Evolutionary conservation across 2,797 vertebrate genomes (phyloP), one percentile per base, ranked within the genome.

Genomic region (Perodicticus potto): DNA sequence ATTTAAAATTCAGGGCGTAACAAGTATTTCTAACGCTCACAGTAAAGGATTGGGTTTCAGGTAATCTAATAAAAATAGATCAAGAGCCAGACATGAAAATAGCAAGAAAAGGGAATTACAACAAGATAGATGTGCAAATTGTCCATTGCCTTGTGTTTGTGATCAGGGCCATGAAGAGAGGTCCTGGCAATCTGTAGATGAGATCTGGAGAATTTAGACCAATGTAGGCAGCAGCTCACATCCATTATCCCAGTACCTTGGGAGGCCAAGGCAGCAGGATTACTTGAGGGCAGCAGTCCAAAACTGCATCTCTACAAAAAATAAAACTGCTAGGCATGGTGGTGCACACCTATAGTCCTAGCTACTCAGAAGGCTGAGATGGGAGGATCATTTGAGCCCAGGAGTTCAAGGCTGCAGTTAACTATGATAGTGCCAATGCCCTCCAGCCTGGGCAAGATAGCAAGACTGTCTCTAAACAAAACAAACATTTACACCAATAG

Each of bases 1-100:
- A 82, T n/a, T 20, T 87, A 89, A 86, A 93, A 86, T 83, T 65
- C 9, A 49, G 11, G 86, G 61, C 95, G 43, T 57, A 55, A 20
- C 55, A 65, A 65, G 3, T 88, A 57, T 37, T 88, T 40, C 65
- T 93, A 86, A 61, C 19, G 5, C 23, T 93, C 69, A 88, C 0
- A 53, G 59, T 93, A 61, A 95, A 80, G 72, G 19, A 43, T 95
- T 2, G 49, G 32, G 53, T 84, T 80, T 83, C 34, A 87, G 45
- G 25, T 93, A 67, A 53, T 53, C 14, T 53, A 53, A 89, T 77
- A 37, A 89, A 84, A 23, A n/a, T 43, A 87, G 25, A 34, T 22
- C 13, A 20, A 81, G 92, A 74, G 8, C 40, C 57, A 84, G 23
- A 87, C 20, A 57, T 37, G 55, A 74, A 89, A 95, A 37, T 37